phyloP scores from a whole-genome alignment of 1,140 invertebrate genomes.

The Cotesia typhae region DNA sequence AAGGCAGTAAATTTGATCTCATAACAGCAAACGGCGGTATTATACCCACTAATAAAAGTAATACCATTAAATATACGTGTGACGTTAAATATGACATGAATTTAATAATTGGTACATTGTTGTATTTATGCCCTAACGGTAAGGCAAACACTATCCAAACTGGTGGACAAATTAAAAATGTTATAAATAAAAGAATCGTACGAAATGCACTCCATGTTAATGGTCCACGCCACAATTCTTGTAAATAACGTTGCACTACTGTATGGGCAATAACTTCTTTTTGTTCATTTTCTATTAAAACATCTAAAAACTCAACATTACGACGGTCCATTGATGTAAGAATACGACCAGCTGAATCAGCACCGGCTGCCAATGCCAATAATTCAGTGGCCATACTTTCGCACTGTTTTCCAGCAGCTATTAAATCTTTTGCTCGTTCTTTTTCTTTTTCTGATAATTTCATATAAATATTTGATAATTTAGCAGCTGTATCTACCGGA shows the following conservation, averaged over 20 bases:
- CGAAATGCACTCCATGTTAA: slow-evolving; percentile 96
- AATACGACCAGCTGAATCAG: slow-evolving; percentile 91
- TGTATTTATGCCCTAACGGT: slow-evolving; percentile 93
- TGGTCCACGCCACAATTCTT: slow-evolving; percentile 96
- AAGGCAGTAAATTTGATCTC: slow-evolving; percentile 75
- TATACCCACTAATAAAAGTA: slow-evolving; percentile 90
- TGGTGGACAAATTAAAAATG: slow-evolving; percentile 92
- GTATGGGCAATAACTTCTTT: slow-evolving; percentile 95
- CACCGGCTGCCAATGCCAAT: slow-evolving; percentile 89
- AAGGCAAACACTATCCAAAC: slow-evolving; percentile 97
- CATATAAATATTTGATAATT: slow-evolving; percentile 93
- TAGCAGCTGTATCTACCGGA: slow-evolving; percentile 97
- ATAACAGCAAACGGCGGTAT: slow-evolving; percentile 87
- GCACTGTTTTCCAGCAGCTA: slow-evolving; percentile 93
- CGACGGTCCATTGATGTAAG: slow-evolving; percentile 90
- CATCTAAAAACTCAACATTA: slow-evolving; percentile 95
- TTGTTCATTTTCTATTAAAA: slow-evolving; percentile 98
- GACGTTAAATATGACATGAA: slow-evolving; percentile 99
- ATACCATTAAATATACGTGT: slow-evolving; percentile 95
- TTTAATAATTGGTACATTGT: slow-evolving; percentile 97
- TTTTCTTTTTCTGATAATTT: slow-evolving; percentile 93
- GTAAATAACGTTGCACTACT: slow-evolving; percentile 86
- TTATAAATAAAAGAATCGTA: slow-evolving; percentile 89
- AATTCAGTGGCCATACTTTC: slow-evolving; percentile 97
- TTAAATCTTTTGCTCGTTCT: slow-evolving; percentile 95